Evolutionary conservation across 2,888 invertebrate genomes (phyloP).

Genomic region (Rhagophthalmus giganteus): DNA sequence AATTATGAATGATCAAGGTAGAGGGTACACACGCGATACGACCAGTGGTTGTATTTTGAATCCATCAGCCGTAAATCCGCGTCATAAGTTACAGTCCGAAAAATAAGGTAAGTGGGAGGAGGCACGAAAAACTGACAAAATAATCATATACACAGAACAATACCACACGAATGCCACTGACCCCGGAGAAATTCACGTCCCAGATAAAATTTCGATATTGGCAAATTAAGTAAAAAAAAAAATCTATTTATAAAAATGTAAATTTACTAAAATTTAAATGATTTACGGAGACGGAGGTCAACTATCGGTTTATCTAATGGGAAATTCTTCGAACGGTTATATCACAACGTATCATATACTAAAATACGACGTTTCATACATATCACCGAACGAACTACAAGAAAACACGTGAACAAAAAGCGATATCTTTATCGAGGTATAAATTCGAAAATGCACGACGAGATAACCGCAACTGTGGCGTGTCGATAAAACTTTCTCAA

Average conservation of each 20-base stretch:
- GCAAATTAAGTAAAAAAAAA: conserved; percentile 3
- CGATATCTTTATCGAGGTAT: background rate
- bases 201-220: conserved; percentile 9
- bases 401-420: background rate
- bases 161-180: conserved; percentile 11
- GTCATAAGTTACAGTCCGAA: conserved; percentile 18
- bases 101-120: conserved; percentile 20
- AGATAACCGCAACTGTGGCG: no score
- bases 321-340: conserved; percentile 8
- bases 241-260: conserved; percentile 4
- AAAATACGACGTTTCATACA: background rate
- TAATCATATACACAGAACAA: conserved; percentile 12
- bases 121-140: conserved; percentile 11
- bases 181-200: conserved; percentile 20
- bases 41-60: conserved; percentile 18
- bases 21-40: conserved; percentile 12
- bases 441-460: no score
- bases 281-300: conserved; percentile 10
- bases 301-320: conserved; percentile 2
- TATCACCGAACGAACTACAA: background rate
- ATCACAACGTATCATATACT: no score
- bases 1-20: background rate
- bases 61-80: conserved; percentile 20
- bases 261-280: conserved; percentile 1
- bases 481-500: no score